A percentile compares a stretch with the other conserved stretches of the same genome.
Conservation (phyloP, 2,113 vertebrate genomes). For the Pseudolaguvia tuberculata region DNA sequence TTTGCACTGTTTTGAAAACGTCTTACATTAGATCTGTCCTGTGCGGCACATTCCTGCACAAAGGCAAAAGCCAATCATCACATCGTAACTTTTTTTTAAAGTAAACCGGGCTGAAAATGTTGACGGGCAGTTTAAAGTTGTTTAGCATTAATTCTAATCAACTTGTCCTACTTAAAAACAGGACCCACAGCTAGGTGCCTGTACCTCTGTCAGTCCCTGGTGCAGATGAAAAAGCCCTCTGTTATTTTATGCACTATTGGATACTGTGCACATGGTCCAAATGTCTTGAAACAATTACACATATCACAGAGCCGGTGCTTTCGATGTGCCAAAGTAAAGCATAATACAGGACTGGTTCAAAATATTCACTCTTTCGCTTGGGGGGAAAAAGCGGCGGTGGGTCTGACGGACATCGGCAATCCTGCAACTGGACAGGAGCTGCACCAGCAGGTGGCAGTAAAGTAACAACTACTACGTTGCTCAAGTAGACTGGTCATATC, state of each 20-base stretch:
- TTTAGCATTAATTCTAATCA: slow-evolving; percentile 24
- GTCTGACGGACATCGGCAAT: slow-evolving; percentile 21
- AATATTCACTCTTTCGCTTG: slow-evolving; percentile 30
- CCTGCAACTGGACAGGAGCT: not conserved
- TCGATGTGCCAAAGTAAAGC: slow-evolving; percentile 46
- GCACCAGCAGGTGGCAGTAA: slow-evolving; percentile 56
- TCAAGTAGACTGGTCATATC: slow-evolving; percentile 11
- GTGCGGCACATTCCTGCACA: not conserved
- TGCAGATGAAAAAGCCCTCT: slow-evolving; percentile 19
- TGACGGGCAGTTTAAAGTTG: slow-evolving; percentile 15
- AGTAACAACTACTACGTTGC: not conserved
- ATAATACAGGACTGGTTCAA: slow-evolving; percentile 37
- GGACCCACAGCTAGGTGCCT: slow-evolving; percentile 9
- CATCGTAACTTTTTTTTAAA: not conserved
- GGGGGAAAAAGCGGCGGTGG: slow-evolving; percentile 24
- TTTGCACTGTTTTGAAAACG: slow-evolving; percentile 26
- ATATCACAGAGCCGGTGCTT: slow-evolving; percentile 35
- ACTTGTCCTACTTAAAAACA: slow-evolving; percentile 21
- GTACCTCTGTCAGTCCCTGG: slow-evolving; percentile 26
- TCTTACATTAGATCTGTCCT: slow-evolving; percentile 17
- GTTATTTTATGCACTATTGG: slow-evolving; percentile 37
- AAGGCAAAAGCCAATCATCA: slow-evolving; percentile 28
- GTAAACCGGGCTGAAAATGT: slow-evolving; percentile 5
- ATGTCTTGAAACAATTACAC: slow-evolving; percentile 54
- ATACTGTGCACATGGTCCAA: slow-evolving; percentile 32